Conservation (phyloP, 2,888 invertebrate genomes). For the Scaptodrosophila latifasciaeformis region DNA sequence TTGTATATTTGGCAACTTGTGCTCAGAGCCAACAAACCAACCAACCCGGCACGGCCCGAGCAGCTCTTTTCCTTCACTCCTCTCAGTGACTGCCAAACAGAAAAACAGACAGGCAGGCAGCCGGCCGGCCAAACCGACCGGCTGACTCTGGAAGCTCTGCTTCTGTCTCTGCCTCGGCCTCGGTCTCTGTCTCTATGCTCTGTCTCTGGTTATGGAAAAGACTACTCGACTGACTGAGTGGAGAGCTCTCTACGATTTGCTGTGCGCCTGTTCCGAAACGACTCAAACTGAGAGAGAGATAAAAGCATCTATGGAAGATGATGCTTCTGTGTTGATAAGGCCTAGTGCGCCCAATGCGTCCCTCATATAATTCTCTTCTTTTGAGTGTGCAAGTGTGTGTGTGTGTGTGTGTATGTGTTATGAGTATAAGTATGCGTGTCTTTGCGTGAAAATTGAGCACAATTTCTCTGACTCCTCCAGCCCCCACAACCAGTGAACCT, state of each 20-base stretch:
- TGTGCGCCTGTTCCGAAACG: conserved; percentile 70
- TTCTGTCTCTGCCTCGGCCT: conserved; percentile 1
- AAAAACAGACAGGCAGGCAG: conserved; percentile 15
- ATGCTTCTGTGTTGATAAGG: conserved; percentile 70
- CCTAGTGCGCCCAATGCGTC: conserved; percentile 35
- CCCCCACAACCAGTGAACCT: conserved; percentile 15
- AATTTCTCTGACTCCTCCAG: conserved; percentile 46
- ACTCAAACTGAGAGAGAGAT: conserved; percentile 74
- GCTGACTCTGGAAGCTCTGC: not conserved
- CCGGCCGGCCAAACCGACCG: conserved; percentile 5
- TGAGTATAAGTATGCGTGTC: not conserved
- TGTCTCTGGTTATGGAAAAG: no score
- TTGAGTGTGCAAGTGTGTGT: not conserved
- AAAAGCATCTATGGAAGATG: conserved; percentile 70
- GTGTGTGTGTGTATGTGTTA: not conserved
- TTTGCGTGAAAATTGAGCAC: conserved; percentile 57
- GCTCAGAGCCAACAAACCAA: conserved; percentile 20
- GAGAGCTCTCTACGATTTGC: conserved; percentile 47
- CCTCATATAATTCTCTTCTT: conserved; percentile 17
- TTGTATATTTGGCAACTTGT: conserved; percentile 59
- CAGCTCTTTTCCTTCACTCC: not conserved
- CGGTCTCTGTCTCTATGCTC: conserved; percentile 1
- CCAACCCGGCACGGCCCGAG: not conserved
- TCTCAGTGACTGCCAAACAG: conserved; percentile 12
- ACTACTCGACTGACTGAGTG: conserved; percentile 39